Evolutionary conservation across 1,140 invertebrate species (phyloP), one percentile per base, ranked within the genome.

Genomic region (Caenorhabditis remanei): DNA sequence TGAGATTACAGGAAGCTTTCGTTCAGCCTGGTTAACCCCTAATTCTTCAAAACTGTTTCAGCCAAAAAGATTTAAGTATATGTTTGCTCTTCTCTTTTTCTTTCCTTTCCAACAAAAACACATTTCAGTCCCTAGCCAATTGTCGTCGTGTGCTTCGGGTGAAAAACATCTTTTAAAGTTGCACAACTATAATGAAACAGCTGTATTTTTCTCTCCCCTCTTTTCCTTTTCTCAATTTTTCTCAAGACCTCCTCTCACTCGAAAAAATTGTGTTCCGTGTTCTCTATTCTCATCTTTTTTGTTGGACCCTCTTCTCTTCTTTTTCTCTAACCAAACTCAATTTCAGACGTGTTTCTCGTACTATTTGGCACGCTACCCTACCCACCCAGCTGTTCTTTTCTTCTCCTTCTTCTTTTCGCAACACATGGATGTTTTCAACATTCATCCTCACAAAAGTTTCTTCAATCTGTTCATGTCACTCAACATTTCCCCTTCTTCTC

Each of bases 81-180:
- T 79, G 71, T 79, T 50, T 50, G 71, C 46, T 48, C 4, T 75
- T 48, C 43, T 79, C 32, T 53, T 79, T 50, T 43, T 24, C 46
- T 48, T 32, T 53, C 53, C 24, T 79, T 50, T 43, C 24, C 71
- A 24, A 79, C n/a, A 79, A 50, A 79, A 79, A 50, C 71, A 79
- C 46, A 79, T 79, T 79, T 79, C 71, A 79, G 71, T 79, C 71
- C 71, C 71, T 79, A 53, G 71, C 71, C 71, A 79, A 79, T 79
- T 79, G 71, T 79, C 71, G 71, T 79, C 11, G 71, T 50, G n/a
- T 79, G 43, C 61, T 63, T 24, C 46, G 71, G 71, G 71, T 79
- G 71, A 79, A 79, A 79, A 79, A 79, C 71, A 79, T 79, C 71
- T 79, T 79, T 79, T 79, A 79, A 79, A 79, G 71, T 79, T 79